Evolutionary conservation across 2,888 invertebrate species (phyloP).

Genomic region (Torymus auratus): DNA sequence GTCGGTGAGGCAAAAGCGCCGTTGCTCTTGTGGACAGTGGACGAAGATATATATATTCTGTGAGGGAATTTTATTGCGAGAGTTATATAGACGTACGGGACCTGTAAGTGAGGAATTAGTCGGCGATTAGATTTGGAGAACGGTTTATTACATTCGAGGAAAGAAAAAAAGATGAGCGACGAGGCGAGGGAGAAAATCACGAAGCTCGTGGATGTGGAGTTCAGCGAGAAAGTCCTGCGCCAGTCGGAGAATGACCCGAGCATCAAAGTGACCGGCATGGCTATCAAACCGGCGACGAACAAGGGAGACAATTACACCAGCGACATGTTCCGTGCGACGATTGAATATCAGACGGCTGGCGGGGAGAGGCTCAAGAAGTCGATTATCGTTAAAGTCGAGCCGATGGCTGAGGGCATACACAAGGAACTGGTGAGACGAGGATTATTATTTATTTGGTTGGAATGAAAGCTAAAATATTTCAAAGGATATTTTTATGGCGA

Average conservation of each 20-base stretch:
- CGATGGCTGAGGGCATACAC: conserved; percentile 75
- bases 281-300: conserved; percentile 68
- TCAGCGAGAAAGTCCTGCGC: conserved; percentile 67
- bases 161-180: not conserved
- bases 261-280: conserved; percentile 66
- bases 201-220: conserved; percentile 55
- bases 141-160: not conserved
- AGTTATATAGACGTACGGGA: too few relatives aligned
- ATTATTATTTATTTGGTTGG: too few relatives aligned
- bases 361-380: conserved; percentile 57
- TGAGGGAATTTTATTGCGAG: too few relatives aligned
- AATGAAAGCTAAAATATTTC: too few relatives aligned
- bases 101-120: too few relatives aligned
- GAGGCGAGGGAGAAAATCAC: not conserved
- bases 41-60: too few relatives aligned
- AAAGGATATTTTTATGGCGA: too few relatives aligned
- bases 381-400: conserved; percentile 72
- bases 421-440: conserved; percentile 66
- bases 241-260: conserved; percentile 65
- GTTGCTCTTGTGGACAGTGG: too few relatives aligned
- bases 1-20: too few relatives aligned
- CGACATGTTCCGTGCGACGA: conserved; percentile 69
- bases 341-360: conserved; percentile 61
- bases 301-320: conserved; percentile 75
- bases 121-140: too few relatives aligned